A percentile compares a stretch with the other conserved stretches of the same genome.
phyloP scores from a whole-genome alignment of 1,140 invertebrate species.

The Pogonomyrmex californicus region DNA sequence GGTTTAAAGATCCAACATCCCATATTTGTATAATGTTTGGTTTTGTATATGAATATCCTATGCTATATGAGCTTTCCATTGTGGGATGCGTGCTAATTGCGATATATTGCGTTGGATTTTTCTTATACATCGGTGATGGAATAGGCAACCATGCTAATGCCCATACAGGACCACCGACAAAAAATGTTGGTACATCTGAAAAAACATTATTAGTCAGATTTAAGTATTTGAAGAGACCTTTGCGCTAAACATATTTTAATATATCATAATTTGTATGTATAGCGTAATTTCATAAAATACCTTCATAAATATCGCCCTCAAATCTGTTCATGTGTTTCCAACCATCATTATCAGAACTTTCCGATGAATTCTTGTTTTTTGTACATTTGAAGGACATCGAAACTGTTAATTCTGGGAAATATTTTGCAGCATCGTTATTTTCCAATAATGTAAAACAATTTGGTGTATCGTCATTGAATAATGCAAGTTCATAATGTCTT shows the following conservation, averaged over 20 bases:
- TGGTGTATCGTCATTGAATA: constrained; percentile 81
- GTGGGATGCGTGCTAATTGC: constrained; percentile 87
- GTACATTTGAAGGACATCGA: constrained; percentile 81
- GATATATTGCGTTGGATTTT: constrained; percentile 86
- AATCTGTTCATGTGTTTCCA: constrained; percentile 86
- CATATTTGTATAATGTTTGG: constrained; percentile 89
- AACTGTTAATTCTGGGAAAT: constrained; percentile 82
- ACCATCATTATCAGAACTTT: constrained; percentile 64
- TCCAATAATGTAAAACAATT: constrained; percentile 77
- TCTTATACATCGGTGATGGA: constrained; percentile 81
- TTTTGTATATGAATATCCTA: constrained; percentile 82
- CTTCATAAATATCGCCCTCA: constrained; percentile 81
- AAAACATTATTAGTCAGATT: constrained; percentile 12
- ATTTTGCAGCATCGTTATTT: constrained; percentile 76
- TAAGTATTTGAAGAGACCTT: background rate
- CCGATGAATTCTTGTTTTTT: constrained; percentile 41
- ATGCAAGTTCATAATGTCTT: constrained; percentile 80
- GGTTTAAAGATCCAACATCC: constrained; percentile 86
- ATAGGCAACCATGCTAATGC: constrained; percentile 88
- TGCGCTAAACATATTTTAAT: constrained; percentile 33
- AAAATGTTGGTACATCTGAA: constrained; percentile 86
- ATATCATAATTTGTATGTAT: background rate
- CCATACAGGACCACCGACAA: constrained; percentile 89
- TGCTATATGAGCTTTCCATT: constrained; percentile 84
- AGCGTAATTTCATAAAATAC: constrained; percentile 67